Evolutionary conservation across 2,888 invertebrate species (phyloP).

Genomic region (Aspidiotus rigidus): DNA sequence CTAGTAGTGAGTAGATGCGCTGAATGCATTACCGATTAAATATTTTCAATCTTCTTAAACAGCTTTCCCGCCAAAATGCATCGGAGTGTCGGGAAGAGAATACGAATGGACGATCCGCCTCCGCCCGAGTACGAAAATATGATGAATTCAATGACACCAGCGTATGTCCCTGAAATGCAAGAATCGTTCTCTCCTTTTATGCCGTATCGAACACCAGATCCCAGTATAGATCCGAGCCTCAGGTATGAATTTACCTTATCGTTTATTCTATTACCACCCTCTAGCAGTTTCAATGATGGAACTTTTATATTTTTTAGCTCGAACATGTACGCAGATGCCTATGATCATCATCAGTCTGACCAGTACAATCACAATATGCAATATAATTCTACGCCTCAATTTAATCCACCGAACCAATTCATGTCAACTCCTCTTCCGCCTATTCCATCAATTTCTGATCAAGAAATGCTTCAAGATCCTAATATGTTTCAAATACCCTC

Average conservation of each 20-base stretch:
- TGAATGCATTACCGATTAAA: background rate
- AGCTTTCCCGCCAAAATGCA: conserved; percentile 51
- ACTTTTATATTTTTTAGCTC: conserved; percentile 8
- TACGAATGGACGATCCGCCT: conserved; percentile 79
- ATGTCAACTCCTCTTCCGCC: conserved; percentile 26
- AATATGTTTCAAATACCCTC: conserved; percentile 25
- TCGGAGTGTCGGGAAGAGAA: conserved; percentile 68
- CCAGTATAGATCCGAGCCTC: conserved; percentile 40
- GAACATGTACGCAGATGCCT: conserved; percentile 20
- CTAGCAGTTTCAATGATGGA: background rate
- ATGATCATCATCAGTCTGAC: conserved; percentile 14
- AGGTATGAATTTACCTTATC: conserved; percentile 36
- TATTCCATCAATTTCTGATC: conserved; percentile 31
- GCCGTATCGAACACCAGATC: conserved; percentile 44
- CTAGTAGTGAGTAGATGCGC: background rate
- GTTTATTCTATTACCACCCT: background rate
- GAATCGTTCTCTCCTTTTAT: conserved; percentile 45
- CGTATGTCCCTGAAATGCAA: conserved; percentile 48
- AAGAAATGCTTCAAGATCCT: conserved; percentile 32
- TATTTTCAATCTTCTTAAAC: background rate
- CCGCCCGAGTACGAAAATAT: conserved; percentile 70
- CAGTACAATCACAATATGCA: conserved; percentile 14
- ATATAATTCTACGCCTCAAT: conserved; percentile 21
- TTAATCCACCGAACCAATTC: conserved; percentile 20
- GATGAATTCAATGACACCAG: conserved; percentile 42